Evolutionary conservation across 2,113 vertebrate species (phyloP).

Genomic region (Paradoxurus hermaphroditus): DNA sequence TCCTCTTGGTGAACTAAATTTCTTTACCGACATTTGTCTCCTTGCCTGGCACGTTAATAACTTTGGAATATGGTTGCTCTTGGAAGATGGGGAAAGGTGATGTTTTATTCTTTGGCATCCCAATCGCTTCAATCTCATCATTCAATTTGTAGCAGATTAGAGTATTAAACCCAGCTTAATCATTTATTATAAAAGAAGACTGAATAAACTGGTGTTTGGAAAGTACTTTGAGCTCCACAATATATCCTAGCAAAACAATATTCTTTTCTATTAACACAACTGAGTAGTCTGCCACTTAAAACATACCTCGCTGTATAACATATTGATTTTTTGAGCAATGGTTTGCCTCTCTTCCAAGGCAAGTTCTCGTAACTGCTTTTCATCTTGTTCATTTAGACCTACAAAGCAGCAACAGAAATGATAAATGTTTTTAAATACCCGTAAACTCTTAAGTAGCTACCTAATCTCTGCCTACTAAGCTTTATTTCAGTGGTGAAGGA

Average conservation of each 20-base stretch:
- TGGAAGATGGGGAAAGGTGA: background rate
- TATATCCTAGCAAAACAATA: background rate
- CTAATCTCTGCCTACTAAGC: background rate
- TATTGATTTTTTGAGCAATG: slow-evolving; percentile 80
- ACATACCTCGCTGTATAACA: slow-evolving; percentile 86
- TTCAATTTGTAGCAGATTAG: background rate
- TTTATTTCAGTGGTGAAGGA: slow-evolving; percentile 35
- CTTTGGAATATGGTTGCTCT: background rate
- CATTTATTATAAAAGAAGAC: background rate
- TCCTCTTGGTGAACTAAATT: background rate
- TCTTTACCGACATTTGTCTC: background rate
- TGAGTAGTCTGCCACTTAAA: slow-evolving; percentile 31
- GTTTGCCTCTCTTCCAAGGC: slow-evolving; percentile 88
- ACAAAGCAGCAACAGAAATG: slow-evolving; percentile 64
- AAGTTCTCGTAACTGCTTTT: slow-evolving; percentile 87
- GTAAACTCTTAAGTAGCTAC: background rate
- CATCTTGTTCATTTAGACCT: slow-evolving; percentile 84
- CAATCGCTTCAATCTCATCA: background rate
- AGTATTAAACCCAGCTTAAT: background rate
- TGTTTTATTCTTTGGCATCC: background rate
- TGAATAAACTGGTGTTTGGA: background rate
- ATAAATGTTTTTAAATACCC: slow-evolving; percentile 37
- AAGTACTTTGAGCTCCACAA: background rate
- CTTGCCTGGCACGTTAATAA: background rate
- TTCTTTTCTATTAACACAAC: slow-evolving; percentile 42